phyloP scores from a whole-genome alignment of 2,113 vertebrate species.

The Tylochromis polylepis region DNA sequence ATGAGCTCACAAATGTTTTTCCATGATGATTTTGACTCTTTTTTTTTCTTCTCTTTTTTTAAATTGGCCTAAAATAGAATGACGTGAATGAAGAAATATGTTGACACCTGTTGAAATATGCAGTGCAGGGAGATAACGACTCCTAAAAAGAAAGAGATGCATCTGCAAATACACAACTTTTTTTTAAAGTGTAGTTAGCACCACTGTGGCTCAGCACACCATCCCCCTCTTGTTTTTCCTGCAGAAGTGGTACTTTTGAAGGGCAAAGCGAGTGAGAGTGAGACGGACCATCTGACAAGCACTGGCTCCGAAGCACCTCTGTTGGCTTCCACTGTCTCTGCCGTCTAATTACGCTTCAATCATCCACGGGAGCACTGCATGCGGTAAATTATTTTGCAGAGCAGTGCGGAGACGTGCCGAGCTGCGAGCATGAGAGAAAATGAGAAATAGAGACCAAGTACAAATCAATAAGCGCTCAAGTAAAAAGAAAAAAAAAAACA shows the following conservation, averaged over 20 bases:
- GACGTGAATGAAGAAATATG: background rate
- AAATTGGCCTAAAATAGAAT: background rate
- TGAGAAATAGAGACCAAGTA: slow-evolving; percentile 15
- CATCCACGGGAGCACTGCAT: slow-evolving; percentile 66
- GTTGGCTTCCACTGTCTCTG: slow-evolving; percentile 65
- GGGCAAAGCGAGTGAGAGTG: slow-evolving; percentile 63
- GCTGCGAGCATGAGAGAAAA: slow-evolving; percentile 30
- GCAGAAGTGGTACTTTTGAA: slow-evolving; percentile 65
- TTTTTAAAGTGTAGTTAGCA: background rate
- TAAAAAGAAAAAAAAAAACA: background rate
- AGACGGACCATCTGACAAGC: slow-evolving; percentile 70
- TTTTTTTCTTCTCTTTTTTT: background rate
- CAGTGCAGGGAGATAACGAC: background rate
- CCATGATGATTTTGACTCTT: background rate
- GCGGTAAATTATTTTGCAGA: slow-evolving; percentile 73
- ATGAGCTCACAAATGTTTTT: background rate
- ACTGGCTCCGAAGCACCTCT: slow-evolving; percentile 52
- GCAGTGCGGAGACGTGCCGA: slow-evolving; percentile 54
- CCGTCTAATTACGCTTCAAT: slow-evolving; percentile 78
- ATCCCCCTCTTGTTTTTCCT: background rate
- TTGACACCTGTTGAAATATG: background rate
- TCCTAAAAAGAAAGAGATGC: background rate
- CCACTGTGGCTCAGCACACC: background rate
- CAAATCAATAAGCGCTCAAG: slow-evolving; percentile 14
- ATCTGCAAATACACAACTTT: background rate